Evolutionary conservation across 2,888 invertebrate species (phyloP), one percentile per base, ranked within the genome.

Genomic region (Megaustenia siamemsis): DNA sequence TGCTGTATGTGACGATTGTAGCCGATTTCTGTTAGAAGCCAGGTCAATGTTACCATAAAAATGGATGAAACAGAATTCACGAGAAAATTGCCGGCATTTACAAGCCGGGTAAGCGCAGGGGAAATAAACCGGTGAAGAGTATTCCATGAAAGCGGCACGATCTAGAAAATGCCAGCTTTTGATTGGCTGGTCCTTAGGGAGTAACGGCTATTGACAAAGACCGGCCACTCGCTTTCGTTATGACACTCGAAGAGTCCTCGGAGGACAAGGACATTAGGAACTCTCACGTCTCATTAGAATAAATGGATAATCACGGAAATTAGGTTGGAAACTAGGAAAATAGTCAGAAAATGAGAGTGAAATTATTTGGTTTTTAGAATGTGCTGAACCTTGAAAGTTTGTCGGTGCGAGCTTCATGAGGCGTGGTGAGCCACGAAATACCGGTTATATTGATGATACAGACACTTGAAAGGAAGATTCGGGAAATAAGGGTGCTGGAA

Each of bases 131-230:
- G 6, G 12, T 60, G 68, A 40, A 69, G 68, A 24, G 21, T 69
- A 69, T 69, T 69, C 68, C 5, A 56, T 38, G 18, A 24, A 38
- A 38, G 38, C 38, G 5, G 38, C 18, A 21, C 40, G 18, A 38
- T 38, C 68, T 38, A 6, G 40, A 40, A 69, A 69, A 69, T 21
- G 68, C 40, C 68, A 69, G 38, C 68, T 69, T 69, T 69, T 69
- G 68, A 69, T 69, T 69, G 68, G 68, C 68, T 40, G 15, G 24
- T 38, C 68, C 24, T 18, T 69, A 18, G 68, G 40, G 40, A 69
- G 18, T 69, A 40, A 40, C 40, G 21, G 68, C 40, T 69, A 40
- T 69, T 69, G 68, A 69, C 38, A 69, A 12, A 18, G 40, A 18
- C 21, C 40, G 68, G 40, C 21, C 40, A 69, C 40, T 38, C 68